Base-by-base conservation (phyloP, 2,113 vertebrate genomes). In the Tenrec ecaudatus region DNA sequence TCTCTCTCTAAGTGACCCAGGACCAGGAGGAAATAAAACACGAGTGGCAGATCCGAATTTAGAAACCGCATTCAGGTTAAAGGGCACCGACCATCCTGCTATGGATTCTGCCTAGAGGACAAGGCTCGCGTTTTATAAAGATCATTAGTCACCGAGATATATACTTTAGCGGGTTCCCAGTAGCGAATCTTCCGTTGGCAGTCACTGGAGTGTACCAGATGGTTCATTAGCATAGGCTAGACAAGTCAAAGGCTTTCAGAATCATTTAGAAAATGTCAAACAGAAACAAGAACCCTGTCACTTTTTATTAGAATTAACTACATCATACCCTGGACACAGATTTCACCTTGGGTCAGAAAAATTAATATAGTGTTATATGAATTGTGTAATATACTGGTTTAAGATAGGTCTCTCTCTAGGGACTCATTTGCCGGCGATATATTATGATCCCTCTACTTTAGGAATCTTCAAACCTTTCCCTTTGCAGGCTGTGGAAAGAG, bases 351-450 rank as follows among this genome's bases (percentile, higher is more conserved):
- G 99, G 99, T 99, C 99, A 99, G 98, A 99, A 97, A 98, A 98
- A 99, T 99, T 99, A 99, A 99, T 99, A 99, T 98, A 98, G 98
- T 98, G 99, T 99, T 98, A 98, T 98, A 98, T 98, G 98, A 98
- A 98, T 98, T 98, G 97, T 98, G 96, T 97, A 97, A 98, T 97
- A 97, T 97, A 96, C 96, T 96, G 97, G 97, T 98, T 98, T 98
- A 98, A 99, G 98, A 98, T 98, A 97, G 97, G 96, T 96, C 97
- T 97, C 97, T 92, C 98, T 98, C 98, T 68, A n/a, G 98, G 98
- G 98, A 98, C 98, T 98, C 98, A 98, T 99, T 99, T 99, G 98
- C 98, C 97, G 97, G 98, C 97, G 97, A 97, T 98, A 98, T 97
- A 98, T 98, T 98, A 98, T 92, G 97, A 97, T 97, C 97, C 81